Evolutionary conservation across 92 coral and sea anemone species (phyloP).

Genomic region (Chrysogorgia sp.): DNA sequence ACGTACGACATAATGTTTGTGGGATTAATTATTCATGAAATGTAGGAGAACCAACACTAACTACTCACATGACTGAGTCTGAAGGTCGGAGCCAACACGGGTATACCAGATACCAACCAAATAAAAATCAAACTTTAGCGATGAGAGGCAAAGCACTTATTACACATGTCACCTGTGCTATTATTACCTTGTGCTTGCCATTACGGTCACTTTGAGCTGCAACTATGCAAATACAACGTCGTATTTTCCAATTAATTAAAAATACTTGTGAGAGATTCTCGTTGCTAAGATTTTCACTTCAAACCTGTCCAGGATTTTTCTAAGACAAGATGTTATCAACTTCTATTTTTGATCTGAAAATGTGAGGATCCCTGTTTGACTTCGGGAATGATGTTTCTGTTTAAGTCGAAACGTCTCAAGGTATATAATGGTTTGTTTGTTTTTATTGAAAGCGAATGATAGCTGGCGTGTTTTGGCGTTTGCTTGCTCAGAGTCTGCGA

Average conservation of each 20-base stretch:
- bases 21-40: too few species aligned
- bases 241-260: not conserved
- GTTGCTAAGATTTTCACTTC: conserved; percentile 25
- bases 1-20: too few species aligned
- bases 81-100: too few species aligned
- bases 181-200: not conserved
- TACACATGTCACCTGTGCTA: too few species aligned
- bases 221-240: conserved; percentile 1
- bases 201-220: not conserved
- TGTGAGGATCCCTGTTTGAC: too few species aligned
- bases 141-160: too few species aligned
- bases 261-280: conserved; percentile 2
- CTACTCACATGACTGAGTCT: too few species aligned
- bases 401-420: conserved; percentile 18
- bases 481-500: too few species aligned
- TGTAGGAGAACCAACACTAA: too few species aligned
- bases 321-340: too few species aligned
- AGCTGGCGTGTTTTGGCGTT: not conserved
- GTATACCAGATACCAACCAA: too few species aligned
- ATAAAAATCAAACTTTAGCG: too few species aligned
- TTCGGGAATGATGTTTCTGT: conserved; percentile 13
- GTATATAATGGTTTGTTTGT: not conserved
- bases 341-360: not conserved
- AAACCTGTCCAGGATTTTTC: not conserved
- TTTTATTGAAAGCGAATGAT: not conserved